Evolutionary conservation across 2,888 invertebrate genomes (phyloP).

Genomic region (Celastrina argiolus): DNA sequence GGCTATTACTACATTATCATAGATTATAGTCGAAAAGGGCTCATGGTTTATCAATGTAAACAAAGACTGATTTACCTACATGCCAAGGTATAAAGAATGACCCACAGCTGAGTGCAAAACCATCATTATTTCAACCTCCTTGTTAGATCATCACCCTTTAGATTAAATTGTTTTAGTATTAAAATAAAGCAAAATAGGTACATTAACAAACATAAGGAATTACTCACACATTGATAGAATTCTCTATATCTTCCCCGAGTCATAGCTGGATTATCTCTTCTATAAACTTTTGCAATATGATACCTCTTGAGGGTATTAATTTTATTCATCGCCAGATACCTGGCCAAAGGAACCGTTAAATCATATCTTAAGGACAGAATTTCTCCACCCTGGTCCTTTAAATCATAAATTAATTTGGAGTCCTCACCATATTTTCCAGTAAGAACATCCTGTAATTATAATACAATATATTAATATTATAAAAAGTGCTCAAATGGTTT

Average conservation of each 20-base stretch:
- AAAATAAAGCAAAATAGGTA: too few relatives aligned
- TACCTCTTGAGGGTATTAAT: slow-evolving; percentile 95
- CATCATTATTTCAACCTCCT: too few relatives aligned
- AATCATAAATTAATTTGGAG: slow-evolving; percentile 98
- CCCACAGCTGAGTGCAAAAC: too few relatives aligned
- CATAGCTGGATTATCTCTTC: slow-evolving; percentile 98
- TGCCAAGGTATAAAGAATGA: too few relatives aligned
- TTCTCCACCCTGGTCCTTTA: slow-evolving; percentile 99
- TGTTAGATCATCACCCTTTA: too few relatives aligned
- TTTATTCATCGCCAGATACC: slow-evolving; percentile 99
- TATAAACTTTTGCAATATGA: slow-evolving; percentile 99
- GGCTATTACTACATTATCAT: too few relatives aligned
- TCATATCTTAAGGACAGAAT: slow-evolving; percentile 97
- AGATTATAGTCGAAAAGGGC: too few relatives aligned
- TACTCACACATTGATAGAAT: slow-evolving; percentile 98
- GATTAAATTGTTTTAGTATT: too few relatives aligned
- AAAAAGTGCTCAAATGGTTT: neutral
- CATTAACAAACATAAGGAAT: neutral
- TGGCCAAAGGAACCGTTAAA: slow-evolving; percentile 97
- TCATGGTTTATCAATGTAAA: too few relatives aligned
- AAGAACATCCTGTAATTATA: slow-evolving; percentile 87
- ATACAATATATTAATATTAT: slow-evolving; percentile 21
- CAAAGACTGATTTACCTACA: too few relatives aligned
- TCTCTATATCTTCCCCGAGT: slow-evolving; percentile 97
- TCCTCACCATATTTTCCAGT: slow-evolving; percentile 99